Percentiles rank a stretch among this genome's conserved stretches.
Evolutionary conservation across 2,113 vertebrate species (phyloP).

Genomic region (Geothlypis trichas): DNA sequence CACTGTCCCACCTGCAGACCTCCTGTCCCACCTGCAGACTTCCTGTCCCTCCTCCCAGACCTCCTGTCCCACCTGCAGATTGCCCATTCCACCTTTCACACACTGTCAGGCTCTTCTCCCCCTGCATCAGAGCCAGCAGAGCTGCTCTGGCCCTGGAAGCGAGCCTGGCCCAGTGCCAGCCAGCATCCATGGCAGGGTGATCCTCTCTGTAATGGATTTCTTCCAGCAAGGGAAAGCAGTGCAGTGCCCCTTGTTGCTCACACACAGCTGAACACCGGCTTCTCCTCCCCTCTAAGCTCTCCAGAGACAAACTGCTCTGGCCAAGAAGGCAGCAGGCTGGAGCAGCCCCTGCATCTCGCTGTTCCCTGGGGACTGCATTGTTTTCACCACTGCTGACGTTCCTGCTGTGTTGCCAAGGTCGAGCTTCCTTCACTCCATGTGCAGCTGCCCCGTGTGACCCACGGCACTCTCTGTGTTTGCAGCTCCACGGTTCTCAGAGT

Average conservation of each 20-base stretch:
- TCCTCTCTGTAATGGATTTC: neutral
- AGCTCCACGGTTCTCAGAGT: neutral
- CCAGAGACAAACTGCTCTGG: neutral
- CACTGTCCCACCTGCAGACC: neutral
- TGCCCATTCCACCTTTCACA: neutral
- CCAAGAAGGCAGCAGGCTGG: neutral
- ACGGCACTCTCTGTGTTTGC: neutral
- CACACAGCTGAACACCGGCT: fast-evolving
- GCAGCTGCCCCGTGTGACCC: neutral
- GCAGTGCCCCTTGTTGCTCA: neutral
- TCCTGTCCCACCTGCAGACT: neutral
- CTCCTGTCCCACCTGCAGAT: neutral
- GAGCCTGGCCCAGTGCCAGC: neutral
- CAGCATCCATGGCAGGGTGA: neutral
- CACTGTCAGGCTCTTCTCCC: neutral
- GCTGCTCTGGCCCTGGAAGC: neutral
- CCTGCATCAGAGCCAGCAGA: neutral
- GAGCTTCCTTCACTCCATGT: fast-evolving
- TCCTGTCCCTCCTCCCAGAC: neutral
- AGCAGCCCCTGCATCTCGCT: neutral
- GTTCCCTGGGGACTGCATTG: fast-evolving
- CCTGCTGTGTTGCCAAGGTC: neutral
- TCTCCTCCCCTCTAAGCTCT: neutral
- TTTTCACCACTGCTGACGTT: neutral
- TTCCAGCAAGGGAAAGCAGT: neutral